Conservation (phyloP, 2,797 vertebrate species). For the Liasis olivaceus region DNA sequence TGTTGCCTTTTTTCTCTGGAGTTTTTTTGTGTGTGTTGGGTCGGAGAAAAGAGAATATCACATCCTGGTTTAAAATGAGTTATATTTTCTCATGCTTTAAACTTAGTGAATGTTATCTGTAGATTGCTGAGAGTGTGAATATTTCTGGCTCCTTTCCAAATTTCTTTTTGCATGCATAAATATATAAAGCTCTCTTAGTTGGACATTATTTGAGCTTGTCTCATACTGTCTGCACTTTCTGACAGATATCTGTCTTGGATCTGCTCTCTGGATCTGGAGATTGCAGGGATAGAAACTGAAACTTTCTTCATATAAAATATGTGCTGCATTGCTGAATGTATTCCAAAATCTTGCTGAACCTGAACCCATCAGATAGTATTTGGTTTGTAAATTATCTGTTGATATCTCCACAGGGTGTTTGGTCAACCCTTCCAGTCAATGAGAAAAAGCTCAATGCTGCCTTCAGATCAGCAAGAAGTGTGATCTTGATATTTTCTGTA, state of each 20-base stretch:
- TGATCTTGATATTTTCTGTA: conserved; percentile 95
- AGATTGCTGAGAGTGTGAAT: neutral
- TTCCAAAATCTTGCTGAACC: neutral
- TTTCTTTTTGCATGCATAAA: neutral
- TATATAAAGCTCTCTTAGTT: neutral
- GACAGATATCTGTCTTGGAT: neutral
- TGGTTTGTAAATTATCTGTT: neutral
- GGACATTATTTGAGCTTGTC: too few relatives aligned
- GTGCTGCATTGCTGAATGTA: neutral
- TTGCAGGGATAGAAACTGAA: neutral
- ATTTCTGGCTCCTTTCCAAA: neutral
- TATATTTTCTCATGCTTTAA: neutral
- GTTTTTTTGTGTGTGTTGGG: neutral
- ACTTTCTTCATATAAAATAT: neutral
- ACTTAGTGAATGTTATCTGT: neutral
- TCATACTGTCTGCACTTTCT: too few relatives aligned
- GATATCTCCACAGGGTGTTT: conserved; percentile 85
- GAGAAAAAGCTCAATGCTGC: conserved; percentile 97
- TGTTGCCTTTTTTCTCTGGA: neutral
- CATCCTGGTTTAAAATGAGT: neutral
- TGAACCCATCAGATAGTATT: neutral
- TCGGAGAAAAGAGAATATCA: neutral
- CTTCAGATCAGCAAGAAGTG: conserved; percentile 91
- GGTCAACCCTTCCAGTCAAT: conserved; percentile 97
- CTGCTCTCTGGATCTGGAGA: neutral